Percentiles rank a stretch among this genome's conserved stretches.
Conservation (phyloP, 2,113 vertebrate genomes). For the Lepidothrix coronata region DNA sequence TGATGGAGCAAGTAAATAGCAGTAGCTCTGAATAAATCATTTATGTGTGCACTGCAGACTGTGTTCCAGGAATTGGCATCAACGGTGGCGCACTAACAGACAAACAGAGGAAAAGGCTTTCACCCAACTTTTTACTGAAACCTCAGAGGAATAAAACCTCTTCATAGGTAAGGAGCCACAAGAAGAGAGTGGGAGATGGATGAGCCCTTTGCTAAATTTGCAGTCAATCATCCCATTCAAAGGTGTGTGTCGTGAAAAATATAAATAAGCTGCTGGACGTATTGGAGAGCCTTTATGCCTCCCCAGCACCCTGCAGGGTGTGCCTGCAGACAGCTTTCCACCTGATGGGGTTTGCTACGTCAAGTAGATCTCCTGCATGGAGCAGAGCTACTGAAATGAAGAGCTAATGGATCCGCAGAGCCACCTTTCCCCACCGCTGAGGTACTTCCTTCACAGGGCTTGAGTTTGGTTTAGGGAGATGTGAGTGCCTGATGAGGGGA, state of each 20-base stretch:
- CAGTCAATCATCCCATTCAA: neutral
- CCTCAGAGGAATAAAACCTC: slow-evolving; percentile 69
- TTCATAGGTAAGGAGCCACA: neutral
- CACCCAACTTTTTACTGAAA: slow-evolving; percentile 74
- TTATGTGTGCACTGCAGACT: slow-evolving; percentile 59
- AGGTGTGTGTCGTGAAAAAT: neutral
- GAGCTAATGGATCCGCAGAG: neutral
- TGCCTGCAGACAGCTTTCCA: neutral
- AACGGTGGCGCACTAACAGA: slow-evolving; percentile 45
- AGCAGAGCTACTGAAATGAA: neutral
- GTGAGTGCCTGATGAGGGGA: accelerated
- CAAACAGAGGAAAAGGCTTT: slow-evolving; percentile 68
- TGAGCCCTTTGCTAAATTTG: neutral
- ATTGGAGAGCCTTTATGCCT: neutral
- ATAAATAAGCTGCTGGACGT: neutral
- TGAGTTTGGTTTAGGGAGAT: neutral
- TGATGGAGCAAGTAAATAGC: slow-evolving; percentile 55
- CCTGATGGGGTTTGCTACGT: neutral
- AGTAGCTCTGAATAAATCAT: slow-evolving; percentile 70
- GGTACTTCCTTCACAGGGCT: neutral
- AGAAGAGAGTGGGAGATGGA: neutral
- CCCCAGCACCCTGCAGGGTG: neutral
- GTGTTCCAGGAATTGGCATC: slow-evolving; percentile 58
- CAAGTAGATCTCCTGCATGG: neutral
- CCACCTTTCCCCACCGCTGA: neutral